Evolutionary conservation across 2,113 vertebrate genomes (phyloP), one percentile per base, ranked within the genome.

Genomic region (Brachionichthys hirsutus): DNA sequence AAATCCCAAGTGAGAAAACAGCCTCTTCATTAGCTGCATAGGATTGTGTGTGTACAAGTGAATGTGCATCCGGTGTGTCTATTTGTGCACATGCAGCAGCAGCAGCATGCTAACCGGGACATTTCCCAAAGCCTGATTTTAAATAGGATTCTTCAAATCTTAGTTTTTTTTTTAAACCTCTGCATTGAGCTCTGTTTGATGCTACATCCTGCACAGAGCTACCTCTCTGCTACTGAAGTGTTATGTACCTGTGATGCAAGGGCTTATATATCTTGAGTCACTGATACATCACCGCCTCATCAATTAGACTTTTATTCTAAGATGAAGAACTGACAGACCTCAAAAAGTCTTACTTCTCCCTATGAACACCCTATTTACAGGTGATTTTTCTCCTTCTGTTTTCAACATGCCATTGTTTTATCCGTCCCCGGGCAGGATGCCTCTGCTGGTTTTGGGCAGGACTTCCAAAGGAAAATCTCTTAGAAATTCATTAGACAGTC

Each of bases 401-500:
- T 45, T 9, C 14, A 45, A n/a, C n/a, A 74, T 78, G 61, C 48
- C 58, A 78, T 85, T 84, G 78, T 83, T 77, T 85, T 59, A 73
- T 77, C 67, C 46, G 12, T 84, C 77, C 75, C 66, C 58, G 64
- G 78, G 73, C 77, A 54, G 75, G 77, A 81, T 66, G 56, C 62
- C 62, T 56, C 58, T 49, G 59, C 78, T 70, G 69, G 67, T 24
- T 43, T 46, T 16, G 41, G 46, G n/a, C n/a, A n/a, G n/a, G n/a
- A n/a, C n/a, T n/a, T n/a, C n/a, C n/a, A n/a, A n/a, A n/a, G n/a
- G n/a, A n/a, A n/a, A n/a, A n/a, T n/a, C n/a, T 62, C 41, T 87
- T 75, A 73, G 84, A 75, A 80, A 89, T 88, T 89, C 82, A 84
- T 84, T 78, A 85, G 59, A 64, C 77, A 72, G 70, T 77, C 54